phyloP scores from a whole-genome alignment of 2,888 invertebrate species.

The Acanthosepion pharaonis region DNA sequence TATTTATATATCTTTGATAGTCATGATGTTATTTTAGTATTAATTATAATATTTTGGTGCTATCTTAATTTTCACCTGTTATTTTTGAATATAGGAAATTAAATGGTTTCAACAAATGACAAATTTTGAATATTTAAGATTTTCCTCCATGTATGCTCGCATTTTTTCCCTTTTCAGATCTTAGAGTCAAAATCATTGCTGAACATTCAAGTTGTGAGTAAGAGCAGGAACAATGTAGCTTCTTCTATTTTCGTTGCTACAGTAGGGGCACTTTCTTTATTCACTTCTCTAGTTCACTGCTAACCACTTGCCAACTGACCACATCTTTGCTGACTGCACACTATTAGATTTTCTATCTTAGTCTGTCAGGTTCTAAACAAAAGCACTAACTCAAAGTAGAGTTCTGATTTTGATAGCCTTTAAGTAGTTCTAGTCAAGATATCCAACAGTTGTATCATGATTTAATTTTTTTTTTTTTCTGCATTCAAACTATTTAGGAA shows the following conservation, averaged over 20 bases:
- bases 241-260: background rate
- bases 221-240: background rate
- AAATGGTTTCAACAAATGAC: background rate
- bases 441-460: no score
- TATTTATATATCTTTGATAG: no score
- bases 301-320: constrained; percentile 18
- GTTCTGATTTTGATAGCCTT: background rate
- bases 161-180: constrained; percentile 42
- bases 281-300: background rate
- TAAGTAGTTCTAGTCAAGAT: background rate
- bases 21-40: no score
- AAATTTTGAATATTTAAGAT: background rate
- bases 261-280: background rate
- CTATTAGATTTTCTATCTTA: background rate
- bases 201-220: constrained; percentile 36
- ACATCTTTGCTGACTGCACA: background rate
- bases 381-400: background rate
- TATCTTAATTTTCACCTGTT: background rate
- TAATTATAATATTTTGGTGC: background rate
- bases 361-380: background rate
- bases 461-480: no score
- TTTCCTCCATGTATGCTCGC: background rate
- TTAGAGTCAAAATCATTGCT: constrained; percentile 41
- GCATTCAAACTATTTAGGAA: no score
- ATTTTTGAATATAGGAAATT: background rate